These are phyloP conservation scores for Lithodes maja DNA, from an alignment of 2,888 invertebrate species.

Conservation along the genomic window DNA sequence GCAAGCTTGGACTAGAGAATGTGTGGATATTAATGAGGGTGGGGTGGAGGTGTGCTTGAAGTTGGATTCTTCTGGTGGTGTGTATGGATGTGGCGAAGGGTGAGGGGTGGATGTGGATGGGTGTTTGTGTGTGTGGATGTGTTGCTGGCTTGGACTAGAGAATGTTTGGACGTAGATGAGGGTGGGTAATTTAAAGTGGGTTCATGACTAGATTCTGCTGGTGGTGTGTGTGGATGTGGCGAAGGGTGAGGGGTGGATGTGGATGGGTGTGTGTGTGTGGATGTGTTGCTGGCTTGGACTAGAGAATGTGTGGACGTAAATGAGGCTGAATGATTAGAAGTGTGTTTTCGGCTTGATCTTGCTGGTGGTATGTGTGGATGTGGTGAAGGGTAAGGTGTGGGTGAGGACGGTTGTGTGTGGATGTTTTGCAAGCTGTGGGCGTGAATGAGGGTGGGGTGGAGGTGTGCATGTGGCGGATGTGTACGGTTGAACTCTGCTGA, in stretches of 20 bases:
- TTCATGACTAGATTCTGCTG: too few species aligned
- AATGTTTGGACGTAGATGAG: not conserved
- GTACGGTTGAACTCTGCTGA: too few species aligned
- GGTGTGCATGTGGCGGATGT: too few species aligned
- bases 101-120: not conserved
- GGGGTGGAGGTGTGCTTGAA: not conserved
- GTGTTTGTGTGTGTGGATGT: too few species aligned
- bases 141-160: not conserved
- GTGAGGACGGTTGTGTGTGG: not conserved
- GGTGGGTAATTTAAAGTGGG: too few species aligned
- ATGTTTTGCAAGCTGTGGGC: not conserved
- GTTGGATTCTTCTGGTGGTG: not conserved
- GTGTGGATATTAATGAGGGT: not conserved
- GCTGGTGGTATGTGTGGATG: not conserved
- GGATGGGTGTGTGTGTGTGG: not conserved
- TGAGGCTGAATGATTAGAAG: too few species aligned
- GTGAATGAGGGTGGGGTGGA: too few species aligned
- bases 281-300: not conserved
- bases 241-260: not conserved
- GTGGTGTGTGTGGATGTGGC: not conserved
- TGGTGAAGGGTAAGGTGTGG: not conserved
- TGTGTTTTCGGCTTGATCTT: too few species aligned
- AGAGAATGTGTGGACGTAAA: not conserved
- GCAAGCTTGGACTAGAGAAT: too few species aligned
- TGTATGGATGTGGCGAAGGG: not conserved